Base-by-base conservation (phyloP, 2,113 vertebrate genomes). In the Gobius niger region DNA sequence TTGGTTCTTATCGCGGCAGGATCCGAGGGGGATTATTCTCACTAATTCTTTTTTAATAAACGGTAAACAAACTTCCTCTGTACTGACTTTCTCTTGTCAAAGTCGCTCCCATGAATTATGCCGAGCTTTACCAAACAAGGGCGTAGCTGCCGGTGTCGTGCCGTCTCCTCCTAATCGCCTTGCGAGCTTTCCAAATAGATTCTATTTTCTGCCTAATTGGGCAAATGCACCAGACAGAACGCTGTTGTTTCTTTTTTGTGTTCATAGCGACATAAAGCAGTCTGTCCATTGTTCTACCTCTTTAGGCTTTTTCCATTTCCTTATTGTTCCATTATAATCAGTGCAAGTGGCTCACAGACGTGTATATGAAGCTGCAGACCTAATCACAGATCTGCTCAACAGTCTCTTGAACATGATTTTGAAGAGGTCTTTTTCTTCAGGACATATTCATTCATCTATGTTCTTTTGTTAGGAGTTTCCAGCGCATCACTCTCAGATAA, bases 141-240 rank as follows among this genome's bases (percentile, higher is more conserved):
- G 40, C n/a, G 34, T 73, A 2, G 4, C 63, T n/a, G 0, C 40
- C 14, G 11, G 54, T 34, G 54, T 66, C 53, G 16, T 47, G 63
- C 65, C 13, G 65, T 12, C 49, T 19, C 72, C 65, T 60, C 18
- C 1, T 65, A 59, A 62, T 65, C 47, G 41, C 51, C 47, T 60
- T 49, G 61, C 82, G 76, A 67, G 70, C 71, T 80, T 86, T 73
- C 16, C 79, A 59, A 86, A 82, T 85, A 63, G 82, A 70, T 85
- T 88, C 76, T 82, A 78, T 87, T 89, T 90, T 88, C 84, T 85
- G 83, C 82, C 71, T 86, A 83, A 91, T 89, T 89, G 85, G 73
- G 63, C 72, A 83, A 85, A 87, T 84, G 72, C 52, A 40, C 41
- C 14, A 60, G 57, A 44, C 13, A 40, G 42, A 15, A 42, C 57